Conservation (phyloP, 2,797 vertebrate genomes). For the Danio choprae region DNA sequence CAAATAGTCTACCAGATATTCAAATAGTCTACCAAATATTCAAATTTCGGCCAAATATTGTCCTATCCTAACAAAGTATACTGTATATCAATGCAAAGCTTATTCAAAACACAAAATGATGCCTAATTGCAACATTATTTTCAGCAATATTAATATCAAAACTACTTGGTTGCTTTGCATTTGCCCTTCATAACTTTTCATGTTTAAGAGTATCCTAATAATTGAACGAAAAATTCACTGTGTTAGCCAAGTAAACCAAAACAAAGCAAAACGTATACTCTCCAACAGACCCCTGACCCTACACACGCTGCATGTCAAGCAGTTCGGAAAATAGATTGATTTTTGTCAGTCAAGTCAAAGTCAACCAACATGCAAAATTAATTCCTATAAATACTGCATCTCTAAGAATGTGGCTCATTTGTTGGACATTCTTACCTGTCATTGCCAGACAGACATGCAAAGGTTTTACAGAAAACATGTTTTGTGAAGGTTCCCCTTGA, state of each 20-base stretch:
- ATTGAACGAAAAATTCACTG: not conserved
- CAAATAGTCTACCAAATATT: too few species aligned
- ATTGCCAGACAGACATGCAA: not conserved
- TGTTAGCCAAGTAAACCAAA: not conserved
- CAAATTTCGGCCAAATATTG: too few species aligned
- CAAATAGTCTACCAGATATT: too few species aligned
- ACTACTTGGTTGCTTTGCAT: not conserved
- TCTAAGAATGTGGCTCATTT: not conserved
- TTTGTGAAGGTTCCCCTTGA: conserved; percentile 16
- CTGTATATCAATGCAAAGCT: too few species aligned
- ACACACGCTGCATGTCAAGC: not conserved
- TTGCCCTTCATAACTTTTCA: not conserved
- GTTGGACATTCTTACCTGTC: not conserved
- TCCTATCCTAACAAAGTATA: too few species aligned
- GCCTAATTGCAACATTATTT: not conserved
- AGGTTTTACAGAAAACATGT: not conserved
- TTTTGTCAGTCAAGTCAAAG: not conserved
- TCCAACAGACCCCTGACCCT: not conserved
- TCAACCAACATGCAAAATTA: not conserved
- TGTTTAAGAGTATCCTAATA: not conserved
- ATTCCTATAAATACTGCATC: not conserved
- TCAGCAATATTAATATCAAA: too few species aligned
- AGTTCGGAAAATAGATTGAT: not conserved
- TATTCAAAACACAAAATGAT: not conserved
- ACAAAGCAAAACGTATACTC: not conserved